phyloP scores from a whole-genome alignment of 2,888 invertebrate genomes.

The Thereva unica region DNA sequence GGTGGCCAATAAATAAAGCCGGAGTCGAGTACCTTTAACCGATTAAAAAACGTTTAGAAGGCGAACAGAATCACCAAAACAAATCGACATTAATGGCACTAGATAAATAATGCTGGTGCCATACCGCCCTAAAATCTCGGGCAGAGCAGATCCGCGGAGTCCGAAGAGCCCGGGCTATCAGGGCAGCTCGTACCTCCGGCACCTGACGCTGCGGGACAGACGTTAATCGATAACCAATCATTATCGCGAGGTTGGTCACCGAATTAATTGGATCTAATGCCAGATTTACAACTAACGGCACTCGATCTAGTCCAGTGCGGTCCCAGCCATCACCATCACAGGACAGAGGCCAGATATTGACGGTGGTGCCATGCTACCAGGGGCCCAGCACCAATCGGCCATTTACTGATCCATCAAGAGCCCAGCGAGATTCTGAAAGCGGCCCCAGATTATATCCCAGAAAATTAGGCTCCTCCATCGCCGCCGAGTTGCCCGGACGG shows the following conservation, averaged over 20 bases:
- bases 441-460: neutral
- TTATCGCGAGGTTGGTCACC: constrained; percentile 32
- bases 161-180: constrained; percentile 13
- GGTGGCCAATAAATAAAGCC: too few species aligned
- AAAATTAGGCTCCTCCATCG: constrained; percentile 8
- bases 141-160: neutral
- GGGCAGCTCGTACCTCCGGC: constrained; percentile 11
- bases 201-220: constrained; percentile 32
- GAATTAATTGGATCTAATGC: constrained; percentile 36
- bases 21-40: too few species aligned
- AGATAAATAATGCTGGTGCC: too few species aligned
- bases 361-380: too few species aligned
- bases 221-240: constrained; percentile 32
- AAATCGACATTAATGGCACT: too few species aligned
- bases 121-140: too few species aligned
- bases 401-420: constrained; percentile 5
- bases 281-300: constrained; percentile 18
- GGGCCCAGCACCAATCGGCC: neutral
- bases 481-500: neutral
- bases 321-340: too few species aligned
- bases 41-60: too few species aligned
- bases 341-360: too few species aligned
- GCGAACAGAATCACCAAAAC: too few species aligned
- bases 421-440: neutral
- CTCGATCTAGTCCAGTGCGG: constrained; percentile 7